A percentile compares a stretch with the other conserved stretches of the same genome.
Conservation (phyloP, 2,888 invertebrate species). For the Sthenelais limicola region DNA sequence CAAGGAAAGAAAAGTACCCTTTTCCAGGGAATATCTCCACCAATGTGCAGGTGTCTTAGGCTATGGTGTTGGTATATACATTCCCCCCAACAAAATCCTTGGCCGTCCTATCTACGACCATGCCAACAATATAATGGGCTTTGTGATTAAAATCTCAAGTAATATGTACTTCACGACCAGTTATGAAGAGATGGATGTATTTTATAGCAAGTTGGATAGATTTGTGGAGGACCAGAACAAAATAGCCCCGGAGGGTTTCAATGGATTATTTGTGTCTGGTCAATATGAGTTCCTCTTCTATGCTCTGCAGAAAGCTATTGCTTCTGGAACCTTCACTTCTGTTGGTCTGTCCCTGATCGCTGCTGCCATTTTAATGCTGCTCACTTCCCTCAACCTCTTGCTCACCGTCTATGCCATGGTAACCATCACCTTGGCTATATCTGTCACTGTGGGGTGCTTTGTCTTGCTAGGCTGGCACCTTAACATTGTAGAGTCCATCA, state of each 20-base stretch:
- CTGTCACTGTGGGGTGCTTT: constrained; percentile 81
- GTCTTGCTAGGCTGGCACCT: constrained; percentile 84
- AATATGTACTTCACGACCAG: constrained; percentile 77
- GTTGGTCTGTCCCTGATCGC: constrained; percentile 83
- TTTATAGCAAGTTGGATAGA: constrained; percentile 81
- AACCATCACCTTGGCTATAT: constrained; percentile 87
- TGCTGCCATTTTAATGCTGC: constrained; percentile 84
- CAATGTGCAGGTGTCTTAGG: too few species aligned
- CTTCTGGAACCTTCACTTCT: constrained; percentile 85
- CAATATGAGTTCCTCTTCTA: constrained; percentile 85
- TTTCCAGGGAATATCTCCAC: neutral
- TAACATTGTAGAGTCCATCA: constrained; percentile 91
- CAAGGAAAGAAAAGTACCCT: constrained; percentile 2
- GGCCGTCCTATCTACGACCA: constrained; percentile 34
- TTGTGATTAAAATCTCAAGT: constrained; percentile 25
- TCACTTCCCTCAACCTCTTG: constrained; percentile 86
- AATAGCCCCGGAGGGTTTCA: constrained; percentile 84
- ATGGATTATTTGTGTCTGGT: constrained; percentile 52
- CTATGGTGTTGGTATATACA: too few species aligned
- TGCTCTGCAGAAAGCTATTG: constrained; percentile 88
- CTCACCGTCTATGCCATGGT: constrained; percentile 87
- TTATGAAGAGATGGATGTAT: constrained; percentile 83
- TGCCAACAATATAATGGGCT: constrained; percentile 36
- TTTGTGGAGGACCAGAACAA: constrained; percentile 82
- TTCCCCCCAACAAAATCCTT: too few species aligned